Percentiles rank a stretch among this genome's conserved stretches.
These are phyloP conservation scores for Pipistrellus pygmaeus DNA, from an alignment of 2,797 vertebrate genomes.

Conservation along the genomic window DNA sequence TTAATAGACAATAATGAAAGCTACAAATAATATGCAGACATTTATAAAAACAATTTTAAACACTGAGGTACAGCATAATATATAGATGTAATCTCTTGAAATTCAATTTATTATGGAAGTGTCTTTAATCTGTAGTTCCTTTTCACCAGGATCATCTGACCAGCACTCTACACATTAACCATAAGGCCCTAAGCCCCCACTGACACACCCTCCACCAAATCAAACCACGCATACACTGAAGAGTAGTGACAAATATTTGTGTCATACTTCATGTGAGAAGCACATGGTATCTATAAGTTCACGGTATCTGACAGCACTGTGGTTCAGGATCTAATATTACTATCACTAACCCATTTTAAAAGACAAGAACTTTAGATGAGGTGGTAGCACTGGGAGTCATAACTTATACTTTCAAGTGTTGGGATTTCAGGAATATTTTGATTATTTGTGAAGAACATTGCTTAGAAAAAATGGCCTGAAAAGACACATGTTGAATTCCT, in stretches of 20 bases:
- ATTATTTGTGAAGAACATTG: background rate
- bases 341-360: background rate
- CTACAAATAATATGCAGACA: conserved; percentile 1
- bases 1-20: conserved; percentile 14
- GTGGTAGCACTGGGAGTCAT: rapidly evolving
- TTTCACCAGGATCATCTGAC: background rate
- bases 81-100: background rate
- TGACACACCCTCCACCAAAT: background rate
- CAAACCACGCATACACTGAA: background rate
- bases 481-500: background rate
- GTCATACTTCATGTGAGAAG: background rate
- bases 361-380: background rate
- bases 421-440: background rate
- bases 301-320: background rate
- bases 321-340: background rate
- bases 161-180: background rate
- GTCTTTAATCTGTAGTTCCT: background rate
- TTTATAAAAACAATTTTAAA: conserved; percentile 9
- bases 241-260: background rate
- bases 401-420: background rate
- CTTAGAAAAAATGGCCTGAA: background rate
- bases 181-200: background rate
- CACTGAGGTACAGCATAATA: background rate
- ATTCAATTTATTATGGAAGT: background rate
- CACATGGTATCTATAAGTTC: background rate